Conservation (phyloP, 2,113 vertebrate species). For the Eptesicus fuscus region DNA sequence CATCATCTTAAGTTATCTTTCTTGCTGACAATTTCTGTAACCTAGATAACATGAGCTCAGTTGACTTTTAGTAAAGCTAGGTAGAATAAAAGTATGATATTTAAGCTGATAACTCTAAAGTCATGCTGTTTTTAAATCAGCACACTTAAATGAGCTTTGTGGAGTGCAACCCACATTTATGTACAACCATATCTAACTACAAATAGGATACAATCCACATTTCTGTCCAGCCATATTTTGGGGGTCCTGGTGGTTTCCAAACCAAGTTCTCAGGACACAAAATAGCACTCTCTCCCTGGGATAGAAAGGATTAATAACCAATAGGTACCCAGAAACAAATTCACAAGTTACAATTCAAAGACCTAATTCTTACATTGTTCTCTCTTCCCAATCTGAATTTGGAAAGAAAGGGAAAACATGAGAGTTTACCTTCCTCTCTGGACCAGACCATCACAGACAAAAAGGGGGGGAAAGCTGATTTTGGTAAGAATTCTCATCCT, state of each 20-base stretch:
- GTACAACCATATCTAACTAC: neutral
- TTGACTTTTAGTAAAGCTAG: neutral
- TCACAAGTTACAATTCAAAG: neutral
- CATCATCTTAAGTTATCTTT: neutral
- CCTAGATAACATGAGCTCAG: neutral
- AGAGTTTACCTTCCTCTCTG: neutral
- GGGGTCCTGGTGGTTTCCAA: neutral
- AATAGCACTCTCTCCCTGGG: neutral
- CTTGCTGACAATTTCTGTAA: neutral
- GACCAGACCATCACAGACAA: neutral
- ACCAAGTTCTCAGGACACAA: neutral
- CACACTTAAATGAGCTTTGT: neutral
- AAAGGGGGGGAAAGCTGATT: neutral
- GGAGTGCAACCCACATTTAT: neutral
- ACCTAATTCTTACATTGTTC: neutral
- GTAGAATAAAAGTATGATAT: neutral
- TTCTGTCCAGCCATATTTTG: neutral
- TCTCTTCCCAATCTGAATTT: neutral
- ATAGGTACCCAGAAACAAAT: neutral
- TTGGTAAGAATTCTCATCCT: neutral
- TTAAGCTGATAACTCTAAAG: neutral
- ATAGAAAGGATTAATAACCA: neutral
- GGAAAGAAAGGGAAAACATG: neutral
- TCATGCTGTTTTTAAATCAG: neutral
- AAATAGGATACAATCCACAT: neutral